Conservation (phyloP, 1,140 invertebrate genomes). For the Pseudomyrmex flavicornis region DNA sequence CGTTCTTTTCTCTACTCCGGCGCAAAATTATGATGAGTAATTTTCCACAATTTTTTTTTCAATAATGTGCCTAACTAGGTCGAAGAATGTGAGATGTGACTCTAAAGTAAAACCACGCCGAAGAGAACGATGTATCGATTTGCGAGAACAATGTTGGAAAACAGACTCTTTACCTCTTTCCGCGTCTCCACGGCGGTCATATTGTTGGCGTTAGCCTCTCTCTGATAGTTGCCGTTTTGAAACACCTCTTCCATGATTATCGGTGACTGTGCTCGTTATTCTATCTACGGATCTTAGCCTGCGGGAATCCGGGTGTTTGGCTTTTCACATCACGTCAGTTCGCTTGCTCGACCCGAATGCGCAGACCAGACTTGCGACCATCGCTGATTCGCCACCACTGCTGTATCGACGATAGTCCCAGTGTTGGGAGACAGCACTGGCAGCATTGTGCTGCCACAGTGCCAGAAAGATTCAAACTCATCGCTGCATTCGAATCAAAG, state of each 20-base stretch:
- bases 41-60: neutral
- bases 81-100: neutral
- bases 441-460: too few species aligned
- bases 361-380: constrained; percentile 8
- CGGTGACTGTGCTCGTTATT: too few species aligned
- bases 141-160: constrained; percentile 44
- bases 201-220: constrained; percentile 75
- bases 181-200: constrained; percentile 71
- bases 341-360: neutral
- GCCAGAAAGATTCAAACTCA: too few species aligned
- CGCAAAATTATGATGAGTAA: too few species aligned
- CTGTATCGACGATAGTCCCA: constrained; percentile 8
- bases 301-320: neutral
- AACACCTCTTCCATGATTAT: constrained; percentile 80
- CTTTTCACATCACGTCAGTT: constrained; percentile 58
- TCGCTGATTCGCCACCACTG: constrained; percentile 14
- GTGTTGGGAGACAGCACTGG: too few species aligned
- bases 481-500: too few species aligned
- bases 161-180: constrained; percentile 77
- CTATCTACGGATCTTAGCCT: constrained; percentile 48
- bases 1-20: neutral
- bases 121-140: constrained; percentile 61
- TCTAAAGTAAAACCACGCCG: constrained; percentile 26
- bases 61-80: neutral
- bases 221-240: constrained; percentile 81